Evolutionary conservation across 2,888 invertebrate species (phyloP).

Genomic region (Epirrhoe alternata): DNA sequence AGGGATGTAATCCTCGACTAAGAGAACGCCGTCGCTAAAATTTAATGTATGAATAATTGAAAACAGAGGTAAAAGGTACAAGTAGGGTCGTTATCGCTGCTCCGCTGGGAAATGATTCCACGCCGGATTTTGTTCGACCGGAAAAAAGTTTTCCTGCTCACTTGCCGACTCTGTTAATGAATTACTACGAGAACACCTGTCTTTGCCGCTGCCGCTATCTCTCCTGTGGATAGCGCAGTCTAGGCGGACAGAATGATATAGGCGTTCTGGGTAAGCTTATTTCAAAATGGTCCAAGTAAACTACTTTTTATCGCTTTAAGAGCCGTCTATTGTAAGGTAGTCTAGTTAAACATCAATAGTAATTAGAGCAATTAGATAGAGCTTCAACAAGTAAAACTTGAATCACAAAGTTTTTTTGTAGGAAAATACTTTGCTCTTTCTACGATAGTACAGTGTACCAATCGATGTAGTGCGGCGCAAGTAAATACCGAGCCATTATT

Average conservation of each 20-base stretch:
- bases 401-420: slow-evolving; percentile 32
- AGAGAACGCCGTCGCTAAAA: slow-evolving; percentile 58
- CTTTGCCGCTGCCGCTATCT: slow-evolving; percentile 31
- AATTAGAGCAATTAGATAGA: slow-evolving; percentile 25
- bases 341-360: slow-evolving; percentile 16
- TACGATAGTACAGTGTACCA: slow-evolving; percentile 37
- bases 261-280: not conserved
- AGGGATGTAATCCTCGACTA: slow-evolving; percentile 60
- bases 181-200: slow-evolving; percentile 47
- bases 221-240: not conserved
- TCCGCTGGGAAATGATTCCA: slow-evolving; percentile 71
- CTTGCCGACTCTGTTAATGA: slow-evolving; percentile 57
- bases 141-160: slow-evolving; percentile 61
- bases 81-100: slow-evolving; percentile 72
- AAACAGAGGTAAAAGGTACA: slow-evolving; percentile 74
- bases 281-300: not conserved
- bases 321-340: not conserved
- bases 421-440: slow-evolving; percentile 41
- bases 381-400: slow-evolving; percentile 37
- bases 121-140: slow-evolving; percentile 65
- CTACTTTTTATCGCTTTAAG: not conserved
- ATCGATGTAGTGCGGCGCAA: slow-evolving; percentile 38
- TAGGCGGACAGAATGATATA: not conserved
- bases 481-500: slow-evolving; percentile 54
- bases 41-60: slow-evolving; percentile 80